Conservation (phyloP, 2,797 vertebrate genomes). For the Sciurus carolinensis region DNA sequence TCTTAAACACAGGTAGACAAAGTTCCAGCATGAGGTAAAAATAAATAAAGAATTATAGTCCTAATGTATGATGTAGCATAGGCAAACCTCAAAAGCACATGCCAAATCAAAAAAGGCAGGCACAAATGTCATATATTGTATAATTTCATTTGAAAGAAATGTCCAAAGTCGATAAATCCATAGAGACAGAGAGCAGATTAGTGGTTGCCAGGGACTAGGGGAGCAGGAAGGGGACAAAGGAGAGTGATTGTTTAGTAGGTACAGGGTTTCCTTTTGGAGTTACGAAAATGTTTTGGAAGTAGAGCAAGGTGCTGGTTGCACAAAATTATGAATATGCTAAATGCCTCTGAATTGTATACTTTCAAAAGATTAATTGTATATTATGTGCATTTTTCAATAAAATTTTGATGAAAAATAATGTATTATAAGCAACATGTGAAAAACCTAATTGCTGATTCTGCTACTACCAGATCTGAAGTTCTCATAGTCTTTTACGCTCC, state of each 20-base stretch:
- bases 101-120: neutral
- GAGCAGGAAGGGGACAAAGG: neutral
- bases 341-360: neutral
- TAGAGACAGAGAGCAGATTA: neutral
- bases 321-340: neutral
- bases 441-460: neutral
- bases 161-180: neutral
- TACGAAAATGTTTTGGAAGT: neutral
- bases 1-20: neutral
- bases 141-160: neutral
- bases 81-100: neutral
- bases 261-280: neutral
- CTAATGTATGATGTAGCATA: neutral
- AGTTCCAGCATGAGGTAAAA: neutral
- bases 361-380: neutral
- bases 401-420: neutral
- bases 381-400: neutral
- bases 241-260: neutral
- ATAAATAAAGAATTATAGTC: neutral
- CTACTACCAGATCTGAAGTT: neutral
- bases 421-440: neutral
- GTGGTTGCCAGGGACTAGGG: neutral
- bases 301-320: neutral
- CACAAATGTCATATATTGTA: neutral
- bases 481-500: neutral